Evolutionary conservation across 1,140 invertebrate species (phyloP), one percentile per base, ranked within the genome.

Genomic region (Campoletis sonorensis): DNA sequence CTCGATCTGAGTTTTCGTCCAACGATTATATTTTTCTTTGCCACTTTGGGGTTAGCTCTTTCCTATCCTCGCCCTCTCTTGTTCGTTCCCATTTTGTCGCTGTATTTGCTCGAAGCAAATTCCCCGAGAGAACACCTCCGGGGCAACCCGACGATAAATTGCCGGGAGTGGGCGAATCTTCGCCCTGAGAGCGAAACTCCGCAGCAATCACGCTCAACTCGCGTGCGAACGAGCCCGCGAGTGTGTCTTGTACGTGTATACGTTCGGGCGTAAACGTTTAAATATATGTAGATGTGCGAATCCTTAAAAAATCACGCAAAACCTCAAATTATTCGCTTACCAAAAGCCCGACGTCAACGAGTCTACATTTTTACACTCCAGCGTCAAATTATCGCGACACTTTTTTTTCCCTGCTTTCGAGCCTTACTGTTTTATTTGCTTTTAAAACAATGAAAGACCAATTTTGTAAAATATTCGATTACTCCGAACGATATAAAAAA

Each of bases 91-190:
- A 23, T 33, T 49, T 49, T 23, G 23, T 40, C 40, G 49, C 49
- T 75, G 27, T 75, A 30, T 75, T 75, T 75, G 72, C 72, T 16
- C 30, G 5, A 21, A 26, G 72, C 49, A 75, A 75, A 75, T 75
- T 33, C 45, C 13, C 49, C 26, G 33, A 58, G 61, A 26, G 61
- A 75, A 75, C 23, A 64, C 61, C 61, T 64, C 21, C n/a, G n/a
- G 61, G 61, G n/a, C 72, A 40, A 49, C 33, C 21, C 45, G 72
- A 71, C 72, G 81, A 84, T 80, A 80, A 80, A 83, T 82, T 70
- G 79, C 80, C 58, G 79, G 80, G 79, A 81, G 61, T 73, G 82
- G 61, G 61, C 49, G 81, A 71, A 82, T 81, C 79, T 75, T 79
- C 73, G 79, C 75, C 61, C 23, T 23, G 61, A 64, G 61, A 64